Percentiles rank a stretch among this genome's conserved stretches.
phyloP scores from a whole-genome alignment of 1,140 invertebrate genomes.

The Leptinotarsa defecta region DNA sequence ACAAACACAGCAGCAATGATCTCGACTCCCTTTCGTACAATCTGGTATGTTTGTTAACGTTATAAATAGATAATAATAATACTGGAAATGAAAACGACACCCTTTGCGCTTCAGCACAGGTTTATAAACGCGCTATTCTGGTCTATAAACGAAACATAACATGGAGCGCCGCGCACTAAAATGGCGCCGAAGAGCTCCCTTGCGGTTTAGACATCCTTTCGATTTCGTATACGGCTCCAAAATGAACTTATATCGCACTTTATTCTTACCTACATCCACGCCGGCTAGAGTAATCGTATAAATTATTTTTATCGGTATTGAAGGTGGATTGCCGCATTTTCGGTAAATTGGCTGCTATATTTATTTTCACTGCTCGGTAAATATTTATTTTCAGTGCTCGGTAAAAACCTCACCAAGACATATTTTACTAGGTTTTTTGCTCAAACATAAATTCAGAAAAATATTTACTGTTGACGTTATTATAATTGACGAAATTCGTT shows the following conservation, averaged over 20 bases:
- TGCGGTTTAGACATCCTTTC: slow-evolving; percentile 44
- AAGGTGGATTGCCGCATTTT: slow-evolving; percentile 17
- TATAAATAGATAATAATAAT: slow-evolving; percentile 51
- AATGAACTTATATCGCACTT: slow-evolving; percentile 29
- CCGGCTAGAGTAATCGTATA: slow-evolving; percentile 8
- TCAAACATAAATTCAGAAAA: too few relatives aligned
- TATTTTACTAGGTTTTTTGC: too few relatives aligned
- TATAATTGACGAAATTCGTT: too few relatives aligned
- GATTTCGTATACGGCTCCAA: slow-evolving; percentile 34
- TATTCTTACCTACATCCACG: slow-evolving; percentile 15
- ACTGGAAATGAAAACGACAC: slow-evolving; percentile 51
- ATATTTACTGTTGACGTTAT: too few relatives aligned
- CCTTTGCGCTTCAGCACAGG: slow-evolving; percentile 49
- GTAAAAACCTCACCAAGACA: too few relatives aligned
- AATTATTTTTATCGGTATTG: slow-evolving; percentile 25
- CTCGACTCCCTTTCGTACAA: neutral
- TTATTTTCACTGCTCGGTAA: neutral
- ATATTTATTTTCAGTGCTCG: neutral
- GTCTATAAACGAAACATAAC: slow-evolving; percentile 54
- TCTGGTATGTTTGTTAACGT: slow-evolving; percentile 30
- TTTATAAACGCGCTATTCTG: slow-evolving; percentile 53
- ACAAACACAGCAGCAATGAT: too few relatives aligned
- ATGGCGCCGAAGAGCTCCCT: slow-evolving; percentile 48
- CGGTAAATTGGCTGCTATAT: slow-evolving; percentile 16
- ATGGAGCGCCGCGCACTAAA: slow-evolving; percentile 49